These are phyloP conservation scores for Poeciliopsis gracilis DNA, from an alignment of 2,797 vertebrate genomes.

Conservation along the genomic window DNA sequence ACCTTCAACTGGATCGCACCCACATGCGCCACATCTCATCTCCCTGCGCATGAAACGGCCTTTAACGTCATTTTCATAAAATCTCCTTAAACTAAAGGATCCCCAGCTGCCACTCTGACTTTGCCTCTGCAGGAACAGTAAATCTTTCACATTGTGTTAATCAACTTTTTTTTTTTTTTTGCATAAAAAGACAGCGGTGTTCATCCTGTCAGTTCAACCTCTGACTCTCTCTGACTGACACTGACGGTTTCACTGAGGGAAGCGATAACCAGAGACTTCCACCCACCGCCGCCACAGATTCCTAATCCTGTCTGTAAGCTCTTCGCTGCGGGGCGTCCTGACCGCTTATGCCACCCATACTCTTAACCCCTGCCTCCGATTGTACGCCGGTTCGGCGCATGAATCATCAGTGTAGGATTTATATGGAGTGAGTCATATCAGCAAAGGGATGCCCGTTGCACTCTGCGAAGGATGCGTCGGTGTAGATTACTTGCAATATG, in stretches of 20 bases:
- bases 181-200: conserved; percentile 22
- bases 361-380: conserved; percentile 66
- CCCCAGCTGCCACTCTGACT: not conserved
- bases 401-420: conserved; percentile 74
- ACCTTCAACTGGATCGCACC: not conserved
- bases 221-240: conserved; percentile 42
- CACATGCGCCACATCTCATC: not conserved
- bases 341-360: conserved; percentile 68
- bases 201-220: conserved; percentile 33
- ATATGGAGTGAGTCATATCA: conserved; percentile 65
- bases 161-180: conserved; percentile 14
- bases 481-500: conserved; percentile 39
- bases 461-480: conserved; percentile 57
- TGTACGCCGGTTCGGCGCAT: conserved; percentile 53
- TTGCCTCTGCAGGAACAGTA: not conserved
- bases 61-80: not conserved
- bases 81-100: not conserved
- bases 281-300: conserved; percentile 42
- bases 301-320: conserved; percentile 71
- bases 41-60: too few relatives aligned
- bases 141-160: conserved; percentile 8
- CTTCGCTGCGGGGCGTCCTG: conserved; percentile 62
- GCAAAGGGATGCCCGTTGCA: conserved; percentile 55
- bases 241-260: conserved; percentile 35
- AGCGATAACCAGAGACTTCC: conserved; percentile 42